phyloP scores from a whole-genome alignment of 2,113 vertebrate species.

The Entomyzon cyanotis region DNA sequence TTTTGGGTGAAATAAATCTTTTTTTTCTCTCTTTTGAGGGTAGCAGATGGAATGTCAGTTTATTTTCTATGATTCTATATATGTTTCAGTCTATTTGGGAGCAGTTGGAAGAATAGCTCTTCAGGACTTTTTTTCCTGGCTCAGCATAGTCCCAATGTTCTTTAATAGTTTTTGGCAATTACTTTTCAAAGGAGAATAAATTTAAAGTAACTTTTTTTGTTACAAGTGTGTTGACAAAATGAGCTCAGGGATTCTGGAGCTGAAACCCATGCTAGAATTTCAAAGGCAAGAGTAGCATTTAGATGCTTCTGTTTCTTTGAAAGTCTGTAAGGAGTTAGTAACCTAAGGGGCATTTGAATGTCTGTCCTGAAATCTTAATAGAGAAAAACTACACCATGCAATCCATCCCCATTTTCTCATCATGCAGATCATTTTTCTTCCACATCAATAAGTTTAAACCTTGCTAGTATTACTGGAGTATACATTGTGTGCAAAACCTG shows the following conservation, averaged over 20 bases:
- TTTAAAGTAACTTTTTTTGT: background rate
- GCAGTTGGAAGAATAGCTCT: background rate
- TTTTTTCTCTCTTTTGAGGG: background rate
- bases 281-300: background rate
- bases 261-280: background rate
- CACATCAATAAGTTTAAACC: background rate
- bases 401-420: background rate
- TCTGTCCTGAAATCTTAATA: background rate
- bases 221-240: background rate
- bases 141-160: background rate
- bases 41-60: background rate
- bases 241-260: background rate
- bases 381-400: background rate
- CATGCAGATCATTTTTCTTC: background rate
- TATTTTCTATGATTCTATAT: background rate
- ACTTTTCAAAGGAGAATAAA: background rate
- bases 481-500: background rate
- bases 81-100: background rate
- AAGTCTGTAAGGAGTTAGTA: background rate
- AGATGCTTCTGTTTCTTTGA: background rate
- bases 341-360: background rate
- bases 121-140: background rate
- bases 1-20: background rate
- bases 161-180: background rate
- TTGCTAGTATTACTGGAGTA: background rate